Evolutionary conservation across 1,140 invertebrate genomes (phyloP).

Genomic region (Centruroides sculpturatus): DNA sequence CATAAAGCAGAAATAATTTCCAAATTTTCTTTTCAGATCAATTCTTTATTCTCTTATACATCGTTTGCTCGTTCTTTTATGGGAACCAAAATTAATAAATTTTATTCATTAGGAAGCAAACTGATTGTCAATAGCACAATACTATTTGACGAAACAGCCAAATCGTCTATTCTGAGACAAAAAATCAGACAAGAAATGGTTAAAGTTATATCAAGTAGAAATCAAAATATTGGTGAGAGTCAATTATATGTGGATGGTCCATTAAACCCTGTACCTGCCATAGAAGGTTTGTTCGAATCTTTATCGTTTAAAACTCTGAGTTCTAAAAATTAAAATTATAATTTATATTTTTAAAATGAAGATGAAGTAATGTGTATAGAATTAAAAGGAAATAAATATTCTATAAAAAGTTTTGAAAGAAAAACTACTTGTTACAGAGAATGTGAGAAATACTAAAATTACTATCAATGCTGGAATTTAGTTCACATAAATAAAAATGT

Average conservation of each 20-base stretch:
- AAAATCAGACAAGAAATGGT: constrained; percentile 67
- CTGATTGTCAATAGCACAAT: constrained; percentile 72
- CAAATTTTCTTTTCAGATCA: constrained; percentile 4
- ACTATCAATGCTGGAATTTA: no score
- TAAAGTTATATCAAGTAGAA: constrained; percentile 60
- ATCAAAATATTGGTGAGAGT: constrained; percentile 74
- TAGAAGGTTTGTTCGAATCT: constrained; percentile 29
- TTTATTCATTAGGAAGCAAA: constrained; percentile 43
- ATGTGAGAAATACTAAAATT: no score
- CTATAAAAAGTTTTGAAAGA: no score
- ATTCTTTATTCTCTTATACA: constrained; percentile 1
- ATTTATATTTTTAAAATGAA: no score
- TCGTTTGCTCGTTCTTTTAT: constrained; percentile 38
- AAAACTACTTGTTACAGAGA: no score
- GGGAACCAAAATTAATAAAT: constrained; percentile 57
- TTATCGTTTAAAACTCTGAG: no score
- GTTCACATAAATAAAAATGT: no score
- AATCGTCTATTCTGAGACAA: constrained; percentile 36
- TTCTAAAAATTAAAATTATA: no score
- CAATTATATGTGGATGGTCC: constrained; percentile 65
- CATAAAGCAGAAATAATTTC: no score
- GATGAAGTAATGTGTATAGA: no score
- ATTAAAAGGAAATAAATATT: no score
- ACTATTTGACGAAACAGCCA: constrained; percentile 48
- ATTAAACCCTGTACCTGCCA: constrained; percentile 50